Percentiles rank a stretch among this genome's conserved stretches.
Evolutionary conservation across 30 jellyfish, hydroid and myxozoan genomes (phyloP).

Genomic region (Phacellophora camtschatica): DNA sequence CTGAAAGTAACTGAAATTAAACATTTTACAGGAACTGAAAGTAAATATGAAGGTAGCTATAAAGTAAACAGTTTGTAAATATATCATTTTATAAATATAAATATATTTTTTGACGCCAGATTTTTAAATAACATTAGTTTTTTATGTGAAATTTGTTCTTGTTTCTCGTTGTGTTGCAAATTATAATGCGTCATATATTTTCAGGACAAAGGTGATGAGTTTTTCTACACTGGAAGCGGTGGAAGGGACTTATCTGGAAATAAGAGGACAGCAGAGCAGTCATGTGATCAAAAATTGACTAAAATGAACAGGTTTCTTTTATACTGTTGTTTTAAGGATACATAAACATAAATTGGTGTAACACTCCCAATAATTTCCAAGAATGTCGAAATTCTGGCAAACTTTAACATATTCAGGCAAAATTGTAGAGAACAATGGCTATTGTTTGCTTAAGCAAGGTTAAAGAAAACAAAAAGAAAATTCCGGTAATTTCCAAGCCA

Average conservation of each 20-base stretch:
- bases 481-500: too few species aligned
- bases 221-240: conserved; percentile 95
- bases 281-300: conserved; percentile 88
- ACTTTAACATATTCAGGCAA: too few species aligned
- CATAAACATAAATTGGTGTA: not conserved
- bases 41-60: too few species aligned
- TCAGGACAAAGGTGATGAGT: conserved; percentile 92
- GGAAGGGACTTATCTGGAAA: conserved; percentile 97
- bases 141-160: not conserved
- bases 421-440: not conserved
- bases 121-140: too few species aligned
- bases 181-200: not conserved
- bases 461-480: not conserved
- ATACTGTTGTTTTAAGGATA: not conserved
- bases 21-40: too few species aligned
- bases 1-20: too few species aligned
- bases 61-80: too few species aligned
- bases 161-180: not conserved
- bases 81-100: too few species aligned
- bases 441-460: too few species aligned
- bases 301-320: conserved; percentile 80
- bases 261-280: conserved; percentile 94
- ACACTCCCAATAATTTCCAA: too few species aligned
- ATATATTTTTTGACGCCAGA: too few species aligned
- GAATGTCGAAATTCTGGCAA: too few species aligned